phyloP scores from a whole-genome alignment of 2,113 vertebrate genomes.

The Alethe diademata region DNA sequence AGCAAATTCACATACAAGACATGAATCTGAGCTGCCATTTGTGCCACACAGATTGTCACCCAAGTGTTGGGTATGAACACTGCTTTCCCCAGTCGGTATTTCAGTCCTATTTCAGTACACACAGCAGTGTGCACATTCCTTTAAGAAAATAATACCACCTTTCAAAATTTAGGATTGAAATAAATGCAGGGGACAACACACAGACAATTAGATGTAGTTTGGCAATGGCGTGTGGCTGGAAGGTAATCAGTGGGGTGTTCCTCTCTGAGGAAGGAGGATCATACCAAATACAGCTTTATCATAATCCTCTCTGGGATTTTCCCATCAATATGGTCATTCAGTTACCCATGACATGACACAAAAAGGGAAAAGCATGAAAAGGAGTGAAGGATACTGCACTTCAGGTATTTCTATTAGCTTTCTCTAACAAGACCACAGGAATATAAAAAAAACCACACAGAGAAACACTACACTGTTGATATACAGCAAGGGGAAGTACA shows the following conservation, averaged over 20 bases:
- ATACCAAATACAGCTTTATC: background rate
- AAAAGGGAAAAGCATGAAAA: background rate
- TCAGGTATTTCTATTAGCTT: background rate
- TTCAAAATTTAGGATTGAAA: background rate
- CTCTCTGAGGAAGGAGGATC: background rate
- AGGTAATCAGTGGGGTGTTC: background rate
- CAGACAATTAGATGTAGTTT: background rate
- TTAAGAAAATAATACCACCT: background rate
- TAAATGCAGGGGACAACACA: background rate
- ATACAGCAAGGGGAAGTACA: background rate
- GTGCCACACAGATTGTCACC: background rate
- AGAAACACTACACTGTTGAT: background rate
- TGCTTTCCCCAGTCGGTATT: background rate
- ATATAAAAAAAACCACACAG: background rate
- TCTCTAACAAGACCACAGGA: background rate
- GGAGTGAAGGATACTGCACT: background rate
- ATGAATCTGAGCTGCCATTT: background rate
- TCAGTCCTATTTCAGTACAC: background rate
- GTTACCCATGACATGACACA: fast-evolving
- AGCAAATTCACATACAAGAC: background rate
- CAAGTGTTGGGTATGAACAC: background rate
- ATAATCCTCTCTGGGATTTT: background rate
- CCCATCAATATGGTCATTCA: background rate
- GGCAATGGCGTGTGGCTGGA: background rate
- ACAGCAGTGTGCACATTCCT: background rate